Evolutionary conservation across 2,113 vertebrate genomes (phyloP), one percentile per base, ranked within the genome.

Genomic region (Heterochromis multidens): DNA sequence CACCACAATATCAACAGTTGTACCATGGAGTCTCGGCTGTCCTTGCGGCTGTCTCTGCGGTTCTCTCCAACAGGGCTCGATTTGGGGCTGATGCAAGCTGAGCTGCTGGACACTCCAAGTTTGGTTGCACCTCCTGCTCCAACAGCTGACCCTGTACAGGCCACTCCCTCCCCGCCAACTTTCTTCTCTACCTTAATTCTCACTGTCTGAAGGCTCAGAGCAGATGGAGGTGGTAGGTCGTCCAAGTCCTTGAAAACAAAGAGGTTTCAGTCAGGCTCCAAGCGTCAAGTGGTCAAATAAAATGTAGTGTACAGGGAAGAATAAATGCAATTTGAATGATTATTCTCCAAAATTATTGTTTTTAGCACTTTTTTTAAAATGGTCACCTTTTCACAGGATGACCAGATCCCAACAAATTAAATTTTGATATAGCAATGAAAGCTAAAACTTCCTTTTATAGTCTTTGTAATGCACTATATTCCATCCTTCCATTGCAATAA

Each of bases 171-270:
- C 81, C 79, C 95, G 91, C 27, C 96, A 54, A 33, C 81, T 82
- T 94, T 95, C 92, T 98, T 98, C 94, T 98, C 98, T 65, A 97
- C 94, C 90, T 99, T 99, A 12, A 98, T 97, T 86, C 97, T 95
- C 1, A 99, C 97, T 0, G 98, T 97, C 13, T 98, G 97, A 82
- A 99, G 94, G 92, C 96, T 98, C 81, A 99, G 95, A 19, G 93
- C 86, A 1, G 95, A 94, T 0, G 96, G 95, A 27, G 97, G 96
- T 0, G 98, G 97, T 70, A 97, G 95, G 49, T 97, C 96, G 1
- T 93, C 96, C 83, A 98, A 91, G 86, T 98, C 98, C 92, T 95
- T 52, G 3, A 49, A 88, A 57, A 82, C 11, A 85, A 60, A 90
- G 0, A 17, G 0, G 3, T 60, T 77, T 80, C 5, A 54, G 70